A percentile compares a stretch with the other conserved stretches of the same genome.
Evolutionary conservation across 1,140 invertebrate genomes (phyloP).

Genomic region (Subanguina moxae): DNA sequence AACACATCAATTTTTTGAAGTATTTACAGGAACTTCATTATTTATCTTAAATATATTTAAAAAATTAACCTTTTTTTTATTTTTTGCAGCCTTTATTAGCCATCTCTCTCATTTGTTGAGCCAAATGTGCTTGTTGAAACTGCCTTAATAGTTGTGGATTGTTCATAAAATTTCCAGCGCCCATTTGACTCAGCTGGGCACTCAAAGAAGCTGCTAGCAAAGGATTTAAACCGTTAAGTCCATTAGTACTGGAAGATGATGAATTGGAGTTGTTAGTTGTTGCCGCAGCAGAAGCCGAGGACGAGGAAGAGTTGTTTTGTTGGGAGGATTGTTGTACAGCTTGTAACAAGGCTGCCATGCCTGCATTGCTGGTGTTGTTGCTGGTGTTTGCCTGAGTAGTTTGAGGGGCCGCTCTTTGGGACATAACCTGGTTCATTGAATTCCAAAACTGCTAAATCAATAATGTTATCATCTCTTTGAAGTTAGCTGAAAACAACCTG

Average conservation of each 20-base stretch:
- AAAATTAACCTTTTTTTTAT: too few relatives aligned
- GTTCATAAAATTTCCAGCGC: slow-evolving; percentile 22
- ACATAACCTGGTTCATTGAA: background rate
- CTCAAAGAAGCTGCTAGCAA: slow-evolving; percentile 10
- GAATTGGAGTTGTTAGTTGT: background rate
- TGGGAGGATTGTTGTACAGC: slow-evolving; percentile 5
- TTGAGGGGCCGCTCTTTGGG: background rate
- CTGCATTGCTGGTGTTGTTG: slow-evolving; percentile 11
- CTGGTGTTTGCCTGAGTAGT: background rate
- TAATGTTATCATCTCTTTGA: background rate
- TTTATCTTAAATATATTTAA: too few relatives aligned
- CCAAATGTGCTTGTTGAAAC: slow-evolving; percentile 28
- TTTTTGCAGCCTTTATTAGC: too few relatives aligned
- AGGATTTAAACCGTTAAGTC: slow-evolving; percentile 4
- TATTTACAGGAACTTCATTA: too few relatives aligned
- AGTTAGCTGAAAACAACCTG: background rate
- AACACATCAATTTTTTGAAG: too few relatives aligned
- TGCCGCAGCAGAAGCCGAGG: background rate
- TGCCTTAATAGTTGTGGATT: slow-evolving; percentile 38
- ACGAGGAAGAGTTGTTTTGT: background rate
- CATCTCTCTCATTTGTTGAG: slow-evolving; percentile 25
- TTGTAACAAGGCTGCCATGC: background rate
- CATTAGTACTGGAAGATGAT: slow-evolving; percentile 20
- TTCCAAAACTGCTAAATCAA: background rate
- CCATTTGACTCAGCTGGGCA: slow-evolving; percentile 22